These are phyloP conservation scores for Hoplodrina ambigua DNA, from an alignment of 2,888 invertebrate species.

Conservation along the genomic window DNA sequence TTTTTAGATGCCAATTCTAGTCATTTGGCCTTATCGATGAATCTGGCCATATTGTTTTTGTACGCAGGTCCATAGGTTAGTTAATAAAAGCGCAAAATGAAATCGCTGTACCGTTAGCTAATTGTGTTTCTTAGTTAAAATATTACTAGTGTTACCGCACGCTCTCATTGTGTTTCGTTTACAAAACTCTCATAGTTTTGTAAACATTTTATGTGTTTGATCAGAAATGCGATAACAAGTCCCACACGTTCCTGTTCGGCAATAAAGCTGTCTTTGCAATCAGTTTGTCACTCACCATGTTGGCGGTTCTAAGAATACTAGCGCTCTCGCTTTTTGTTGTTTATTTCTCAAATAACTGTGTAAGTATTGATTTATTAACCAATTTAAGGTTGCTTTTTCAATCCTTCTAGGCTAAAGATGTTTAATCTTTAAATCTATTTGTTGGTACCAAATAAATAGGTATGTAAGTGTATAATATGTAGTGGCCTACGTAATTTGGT, in stretches of 20 bases:
- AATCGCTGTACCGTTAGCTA: slow-evolving; percentile 15
- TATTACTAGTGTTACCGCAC: slow-evolving; percentile 42
- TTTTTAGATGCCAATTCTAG: no score
- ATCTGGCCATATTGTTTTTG: no score
- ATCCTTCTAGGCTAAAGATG: no score
- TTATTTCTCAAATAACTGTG: slow-evolving; percentile 48
- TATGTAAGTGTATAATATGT: no score
- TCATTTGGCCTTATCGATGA: no score
- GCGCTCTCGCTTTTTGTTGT: slow-evolving; percentile 45
- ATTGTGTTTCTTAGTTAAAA: slow-evolving; percentile 39
- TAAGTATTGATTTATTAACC: slow-evolving; percentile 45
- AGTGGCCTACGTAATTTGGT: no score
- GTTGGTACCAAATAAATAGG: no score
- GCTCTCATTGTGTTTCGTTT: slow-evolving; percentile 57
- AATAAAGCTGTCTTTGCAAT: slow-evolving; percentile 18
- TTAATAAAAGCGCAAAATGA: slow-evolving; percentile 3
- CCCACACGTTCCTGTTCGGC: slow-evolving; percentile 6
- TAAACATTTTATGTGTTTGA: slow-evolving; percentile 39
- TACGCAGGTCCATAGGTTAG: background rate
- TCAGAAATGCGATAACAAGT: slow-evolving; percentile 37
- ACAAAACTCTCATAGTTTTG: slow-evolving; percentile 56
- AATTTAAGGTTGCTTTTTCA: background rate
- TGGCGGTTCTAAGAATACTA: slow-evolving; percentile 49
- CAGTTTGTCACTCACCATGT: slow-evolving; percentile 48
- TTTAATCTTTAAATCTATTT: no score